Conservation (phyloP, 2,797 vertebrate species). For the Pipistrellus kuhlii region DNA sequence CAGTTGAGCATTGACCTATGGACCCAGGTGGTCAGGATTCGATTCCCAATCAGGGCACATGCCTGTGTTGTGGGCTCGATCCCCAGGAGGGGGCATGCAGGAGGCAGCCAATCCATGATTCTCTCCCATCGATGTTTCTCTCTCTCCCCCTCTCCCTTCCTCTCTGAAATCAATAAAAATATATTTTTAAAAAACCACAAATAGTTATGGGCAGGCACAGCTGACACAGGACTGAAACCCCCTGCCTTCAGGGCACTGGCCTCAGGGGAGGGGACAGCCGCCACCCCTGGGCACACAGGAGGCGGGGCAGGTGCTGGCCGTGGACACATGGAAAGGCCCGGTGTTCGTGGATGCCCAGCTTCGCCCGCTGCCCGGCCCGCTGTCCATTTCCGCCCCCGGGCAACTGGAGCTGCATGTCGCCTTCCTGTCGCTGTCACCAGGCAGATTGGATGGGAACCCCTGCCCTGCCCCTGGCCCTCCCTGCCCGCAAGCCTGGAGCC, state of each 20-base stretch:
- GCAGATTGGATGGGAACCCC: background rate
- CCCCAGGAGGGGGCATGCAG: too few species aligned
- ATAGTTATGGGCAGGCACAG: background rate
- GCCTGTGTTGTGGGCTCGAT: too few species aligned
- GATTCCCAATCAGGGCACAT: too few species aligned
- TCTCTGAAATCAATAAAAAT: too few species aligned
- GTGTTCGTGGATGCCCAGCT: background rate
- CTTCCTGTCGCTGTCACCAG: background rate
- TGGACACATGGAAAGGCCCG: fast-evolving
- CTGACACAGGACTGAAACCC: background rate
- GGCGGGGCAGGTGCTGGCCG: background rate
- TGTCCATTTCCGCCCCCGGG: background rate
- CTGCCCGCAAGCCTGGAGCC: background rate
- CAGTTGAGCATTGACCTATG: too few species aligned
- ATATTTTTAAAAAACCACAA: background rate
- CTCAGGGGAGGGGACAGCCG: background rate
- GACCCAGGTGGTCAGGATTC: fast-evolving
- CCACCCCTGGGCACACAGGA: background rate
- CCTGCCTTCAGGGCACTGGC: background rate
- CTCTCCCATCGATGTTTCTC: too few species aligned
- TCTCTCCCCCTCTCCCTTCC: too few species aligned
- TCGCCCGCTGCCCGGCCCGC: background rate
- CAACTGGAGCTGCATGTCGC: background rate
- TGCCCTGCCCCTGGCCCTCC: background rate
- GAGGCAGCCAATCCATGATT: too few species aligned